Evolutionary conservation across 2,888 invertebrate genomes (phyloP), one percentile per base, ranked within the genome.

Genomic region (Phalera bucephala): DNA sequence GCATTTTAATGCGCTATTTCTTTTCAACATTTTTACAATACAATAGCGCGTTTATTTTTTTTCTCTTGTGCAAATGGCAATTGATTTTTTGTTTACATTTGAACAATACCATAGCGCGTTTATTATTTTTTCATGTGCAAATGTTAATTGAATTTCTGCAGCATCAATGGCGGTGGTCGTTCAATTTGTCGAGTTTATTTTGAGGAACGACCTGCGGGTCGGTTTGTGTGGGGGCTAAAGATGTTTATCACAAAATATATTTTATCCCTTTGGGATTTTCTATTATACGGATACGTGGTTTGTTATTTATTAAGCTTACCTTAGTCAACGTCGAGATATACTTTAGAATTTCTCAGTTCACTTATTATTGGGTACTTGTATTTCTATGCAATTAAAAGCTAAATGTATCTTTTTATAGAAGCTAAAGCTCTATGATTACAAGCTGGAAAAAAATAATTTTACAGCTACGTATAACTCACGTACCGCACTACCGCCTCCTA

Each of bases 171-270:
- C 6, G 6, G 22, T n/a, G 5, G 5, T 25, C 12, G n/a, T 12
- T 72, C 65, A 72, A 72, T 74, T 72, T 72, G 75, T 73, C 68
- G 69, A 67, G 55, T 64, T 67, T 58, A 52, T 39, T 51, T 49
- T 33, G 40, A 36, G 52, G 64, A 73, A 70, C 69, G 60, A 57
- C 47, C 72, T 82, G 76, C 80, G 82, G 82, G 82, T 67, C 74
- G 76, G 72, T 75, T 57, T 28, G 53, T 47, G 37, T 51, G 60
- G 64, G 64, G 60, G 49, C 38, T 33, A 45, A 51, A 75, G 76
- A 83, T 82, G 61, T 66, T 73, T 81, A 83, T 85, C 82, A 60
- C 48, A 47, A 44, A 60, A 53, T 54, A 64, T 78, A 80, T 80
- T 80, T 80, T 78, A 79, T 77, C 68, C 74, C 69, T 49, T 54